A percentile compares a stretch with the other conserved stretches of the same genome.
Evolutionary conservation across 2,888 invertebrate species (phyloP).

Genomic region (Diaphora mendica): DNA sequence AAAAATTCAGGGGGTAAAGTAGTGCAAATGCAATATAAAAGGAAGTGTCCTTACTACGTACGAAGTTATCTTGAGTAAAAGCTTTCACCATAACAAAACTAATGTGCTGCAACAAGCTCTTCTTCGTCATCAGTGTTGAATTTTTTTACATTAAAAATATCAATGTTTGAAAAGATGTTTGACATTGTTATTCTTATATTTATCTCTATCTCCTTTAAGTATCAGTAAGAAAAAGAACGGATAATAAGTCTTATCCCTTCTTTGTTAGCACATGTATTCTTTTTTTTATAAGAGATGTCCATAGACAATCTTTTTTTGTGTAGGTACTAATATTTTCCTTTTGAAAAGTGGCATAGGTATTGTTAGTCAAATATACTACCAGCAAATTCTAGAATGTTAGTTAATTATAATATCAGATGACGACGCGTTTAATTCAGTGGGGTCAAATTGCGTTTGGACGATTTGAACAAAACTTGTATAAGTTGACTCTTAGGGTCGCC

Average conservation of each 20-base stretch:
- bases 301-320: background rate
- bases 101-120: background rate
- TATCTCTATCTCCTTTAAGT: background rate
- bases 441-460: background rate
- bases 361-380: background rate
- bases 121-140: background rate
- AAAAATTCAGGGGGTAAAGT: background rate
- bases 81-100: constrained; percentile 1
- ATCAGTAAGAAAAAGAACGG: background rate
- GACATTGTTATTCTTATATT: background rate
- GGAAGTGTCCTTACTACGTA: constrained; percentile 1
- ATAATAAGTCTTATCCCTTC: background rate
- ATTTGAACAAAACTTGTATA: background rate
- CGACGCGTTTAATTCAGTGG: background rate
- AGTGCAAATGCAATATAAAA: constrained; percentile 16
- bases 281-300: background rate
- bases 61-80: constrained; percentile 16
- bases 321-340: background rate
- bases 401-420: background rate
- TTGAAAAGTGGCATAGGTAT: background rate
- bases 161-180: background rate
- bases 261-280: background rate
- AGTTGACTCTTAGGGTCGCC: too few relatives aligned
- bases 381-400: background rate
- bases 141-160: background rate